A percentile compares a stretch with the other conserved stretches of the same genome.
Conservation (phyloP, 92 coral and sea anemone species). For the Bergia sp. region DNA sequence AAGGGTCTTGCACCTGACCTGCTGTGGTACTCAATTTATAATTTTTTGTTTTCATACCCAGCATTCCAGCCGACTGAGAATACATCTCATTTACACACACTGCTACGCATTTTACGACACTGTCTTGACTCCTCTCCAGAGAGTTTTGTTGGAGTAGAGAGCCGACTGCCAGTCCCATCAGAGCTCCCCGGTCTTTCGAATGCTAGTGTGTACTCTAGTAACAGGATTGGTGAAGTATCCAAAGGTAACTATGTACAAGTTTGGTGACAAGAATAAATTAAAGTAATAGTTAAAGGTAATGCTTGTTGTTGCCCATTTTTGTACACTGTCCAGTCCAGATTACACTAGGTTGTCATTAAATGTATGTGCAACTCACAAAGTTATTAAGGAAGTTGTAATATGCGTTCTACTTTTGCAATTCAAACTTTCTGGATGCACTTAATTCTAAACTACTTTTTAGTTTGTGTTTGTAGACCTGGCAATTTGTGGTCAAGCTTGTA, state of each 20-base stretch:
- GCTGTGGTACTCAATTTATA: not conserved
- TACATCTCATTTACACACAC: conserved; percentile 65
- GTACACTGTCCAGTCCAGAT: too few species aligned
- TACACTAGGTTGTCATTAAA: too few species aligned
- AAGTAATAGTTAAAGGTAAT: too few species aligned
- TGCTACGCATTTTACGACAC: conserved; percentile 65
- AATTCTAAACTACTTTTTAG: too few species aligned
- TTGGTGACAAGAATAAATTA: too few species aligned
- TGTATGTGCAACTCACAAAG: too few species aligned
- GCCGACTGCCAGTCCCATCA: conserved; percentile 19
- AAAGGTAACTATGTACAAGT: conserved; percentile 49
- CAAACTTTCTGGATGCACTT: too few species aligned
- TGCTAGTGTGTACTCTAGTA: conserved; percentile 6
- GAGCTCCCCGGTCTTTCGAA: conserved; percentile 46
- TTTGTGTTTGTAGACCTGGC: too few species aligned
- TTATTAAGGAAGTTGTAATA: too few species aligned
- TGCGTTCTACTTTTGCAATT: too few species aligned
- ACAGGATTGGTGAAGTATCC: conserved; percentile 61
- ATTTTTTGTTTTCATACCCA: not conserved
- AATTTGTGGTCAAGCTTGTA: too few species aligned
- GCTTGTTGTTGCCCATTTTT: too few species aligned
- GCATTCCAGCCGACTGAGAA: conserved; percentile 26
- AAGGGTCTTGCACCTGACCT: not conserved
- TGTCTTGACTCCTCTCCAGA: conserved; percentile 77
- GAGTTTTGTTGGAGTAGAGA: conserved; percentile 70